Evolutionary conservation across 2,113 vertebrate genomes (phyloP), one percentile per base, ranked within the genome.

Genomic region (Calyptommatus sinebrachiatus): DNA sequence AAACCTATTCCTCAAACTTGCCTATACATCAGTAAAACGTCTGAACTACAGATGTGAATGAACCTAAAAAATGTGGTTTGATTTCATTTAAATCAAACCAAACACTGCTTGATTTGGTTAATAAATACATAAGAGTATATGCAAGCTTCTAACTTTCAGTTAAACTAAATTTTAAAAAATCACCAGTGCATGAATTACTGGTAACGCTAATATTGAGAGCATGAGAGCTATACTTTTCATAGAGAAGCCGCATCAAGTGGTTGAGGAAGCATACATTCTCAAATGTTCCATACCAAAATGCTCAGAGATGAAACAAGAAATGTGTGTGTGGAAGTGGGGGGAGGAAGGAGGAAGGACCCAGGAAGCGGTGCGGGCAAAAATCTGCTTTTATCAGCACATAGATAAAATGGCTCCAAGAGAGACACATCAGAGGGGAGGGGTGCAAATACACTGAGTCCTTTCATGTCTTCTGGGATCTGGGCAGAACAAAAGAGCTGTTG

Each of bases 401-500:
- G 65, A 69, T 28, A 50, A 28, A 61, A 28, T 24, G 9, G 62
- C 28, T 76, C 50, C 68, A 28, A 80, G 78, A 20, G 48, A 74
- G 79, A 46, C 8, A 46, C 16, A 65, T 26, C 50, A 53, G 35
- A 61, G 57, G 22, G 63, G 71, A 29, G 22, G 63, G n/a, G 53
- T 29, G 45, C 3, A 41, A 70, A 73, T 72, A 81, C 66, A 76
- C 50, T 53, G 77, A 79, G 45, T 29, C 57, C 21, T 83, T 83
- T 83, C 71, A 79, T 75, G 53, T 63, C 66, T 75, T 62, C 60
- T 76, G 77, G 72, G 82, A 65, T 78, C 53, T 74, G 77, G 8
- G 72, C 11, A 26, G 69, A 83, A 83, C 82, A 83, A 79, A 75
- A 79, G 77, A 81, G 72, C 29, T 70, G 65, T 69, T 83, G 77